Evolutionary conservation across 2,888 invertebrate species (phyloP).

Genomic region (Timema cristinae): DNA sequence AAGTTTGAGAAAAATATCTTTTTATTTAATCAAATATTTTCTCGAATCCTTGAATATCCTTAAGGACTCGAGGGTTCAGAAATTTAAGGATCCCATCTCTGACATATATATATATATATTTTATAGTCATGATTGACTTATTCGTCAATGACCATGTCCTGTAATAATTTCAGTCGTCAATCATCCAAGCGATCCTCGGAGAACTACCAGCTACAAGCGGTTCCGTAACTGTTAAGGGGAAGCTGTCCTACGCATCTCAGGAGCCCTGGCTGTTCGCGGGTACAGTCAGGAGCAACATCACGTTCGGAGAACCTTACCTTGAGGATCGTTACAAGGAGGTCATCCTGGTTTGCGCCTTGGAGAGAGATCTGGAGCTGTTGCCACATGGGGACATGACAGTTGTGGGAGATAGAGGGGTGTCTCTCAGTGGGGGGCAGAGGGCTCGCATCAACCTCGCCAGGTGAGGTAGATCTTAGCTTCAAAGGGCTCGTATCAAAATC

Average conservation of each 20-base stretch:
- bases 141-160: too few species aligned
- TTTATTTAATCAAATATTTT: too few species aligned
- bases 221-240: conserved; percentile 57
- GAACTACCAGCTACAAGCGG: conserved; percentile 48
- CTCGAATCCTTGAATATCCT: too few species aligned
- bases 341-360: conserved; percentile 66
- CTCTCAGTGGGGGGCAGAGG: conserved; percentile 75
- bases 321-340: conserved; percentile 61
- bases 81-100: too few species aligned
- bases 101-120: too few species aligned
- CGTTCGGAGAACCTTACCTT: conserved; percentile 79
- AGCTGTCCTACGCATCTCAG: conserved; percentile 76
- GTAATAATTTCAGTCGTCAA: too few species aligned
- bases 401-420: conserved; percentile 75
- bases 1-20: too few species aligned
- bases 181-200: conserved; percentile 41
- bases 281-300: conserved; percentile 85
- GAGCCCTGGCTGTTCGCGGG: conserved; percentile 84
- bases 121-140: too few species aligned
- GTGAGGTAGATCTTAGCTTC: conserved; percentile 42
- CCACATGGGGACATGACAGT: conserved; percentile 68
- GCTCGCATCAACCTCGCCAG: conserved; percentile 71
- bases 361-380: conserved; percentile 64
- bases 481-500: conserved; percentile 72
- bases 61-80: too few species aligned